A percentile compares a stretch with the other conserved stretches of the same genome.
phyloP scores from a whole-genome alignment of 2,113 vertebrate species.

The Butastur rufipennis region DNA sequence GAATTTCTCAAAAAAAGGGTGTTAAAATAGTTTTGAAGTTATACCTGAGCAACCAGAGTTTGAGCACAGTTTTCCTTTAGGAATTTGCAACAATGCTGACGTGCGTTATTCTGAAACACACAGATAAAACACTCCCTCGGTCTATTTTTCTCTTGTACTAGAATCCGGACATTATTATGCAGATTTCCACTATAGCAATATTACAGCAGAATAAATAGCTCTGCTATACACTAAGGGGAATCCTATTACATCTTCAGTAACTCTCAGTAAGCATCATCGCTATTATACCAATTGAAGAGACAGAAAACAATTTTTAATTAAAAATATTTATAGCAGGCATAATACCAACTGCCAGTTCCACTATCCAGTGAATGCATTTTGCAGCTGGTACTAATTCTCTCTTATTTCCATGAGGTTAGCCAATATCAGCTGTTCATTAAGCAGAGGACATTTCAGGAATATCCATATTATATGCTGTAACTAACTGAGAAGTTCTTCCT shows the following conservation, averaged over 20 bases:
- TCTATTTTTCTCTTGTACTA: slow-evolving; percentile 10
- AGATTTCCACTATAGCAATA: slow-evolving; percentile 29
- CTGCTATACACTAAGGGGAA: slow-evolving; percentile 31
- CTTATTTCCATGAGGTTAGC: slow-evolving; percentile 70
- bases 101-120: neutral
- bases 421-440: slow-evolving; percentile 75
- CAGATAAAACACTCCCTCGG: neutral
- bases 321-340: slow-evolving; percentile 77
- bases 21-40: neutral
- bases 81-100: neutral
- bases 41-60: neutral
- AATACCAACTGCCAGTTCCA: slow-evolving; percentile 72
- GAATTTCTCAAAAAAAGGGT: neutral
- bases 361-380: slow-evolving; percentile 64
- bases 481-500: slow-evolving; percentile 47
- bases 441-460: slow-evolving; percentile 63
- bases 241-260: slow-evolving; percentile 48
- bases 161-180: neutral
- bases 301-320: slow-evolving; percentile 77
- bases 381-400: slow-evolving; percentile 73
- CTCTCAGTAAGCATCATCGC: slow-evolving; percentile 47
- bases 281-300: slow-evolving; percentile 69
- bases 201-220: slow-evolving; percentile 48
- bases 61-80: neutral
- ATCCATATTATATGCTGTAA: slow-evolving; percentile 37